Percentiles rank a stretch among this genome's conserved stretches.
Conservation (phyloP, 2,113 vertebrate genomes). For the Corythoichthys intestinalis region DNA sequence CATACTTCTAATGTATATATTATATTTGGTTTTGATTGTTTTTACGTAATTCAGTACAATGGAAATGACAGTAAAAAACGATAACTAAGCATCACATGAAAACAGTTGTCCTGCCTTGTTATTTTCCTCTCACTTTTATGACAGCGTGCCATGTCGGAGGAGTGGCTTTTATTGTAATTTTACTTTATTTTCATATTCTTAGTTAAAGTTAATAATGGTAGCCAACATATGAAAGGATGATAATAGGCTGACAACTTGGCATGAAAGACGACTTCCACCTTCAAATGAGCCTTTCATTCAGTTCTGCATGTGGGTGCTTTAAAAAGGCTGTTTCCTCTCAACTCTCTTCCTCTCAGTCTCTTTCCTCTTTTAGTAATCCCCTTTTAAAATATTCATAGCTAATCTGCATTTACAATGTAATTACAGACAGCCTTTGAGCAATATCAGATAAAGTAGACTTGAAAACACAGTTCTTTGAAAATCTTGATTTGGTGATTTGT, state of each 20-base stretch:
- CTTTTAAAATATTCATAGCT: conserved; percentile 73
- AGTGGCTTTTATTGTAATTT: conserved; percentile 63
- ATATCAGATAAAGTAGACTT: conserved; percentile 59
- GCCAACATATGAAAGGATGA: conserved; percentile 74
- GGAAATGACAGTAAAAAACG: conserved; percentile 73
- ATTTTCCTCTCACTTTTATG: conserved; percentile 43
- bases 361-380: conserved; percentile 71
- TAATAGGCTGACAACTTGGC: conserved; percentile 72
- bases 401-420: conserved; percentile 75
- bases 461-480: conserved; percentile 45
- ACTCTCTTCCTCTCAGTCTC: conserved; percentile 48
- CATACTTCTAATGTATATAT: conserved; percentile 41
- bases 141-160: conserved; percentile 60
- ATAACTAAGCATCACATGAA: conserved; percentile 66
- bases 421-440: conserved; percentile 66
- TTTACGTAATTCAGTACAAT: conserved; percentile 66
- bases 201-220: conserved; percentile 65
- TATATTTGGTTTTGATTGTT: conserved; percentile 66
- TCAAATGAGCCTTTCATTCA: conserved; percentile 68
- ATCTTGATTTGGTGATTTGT: conserved; percentile 57
- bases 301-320: conserved; percentile 59
- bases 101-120: conserved; percentile 60
- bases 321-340: conserved; percentile 50
- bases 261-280: conserved; percentile 64
- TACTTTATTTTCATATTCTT: conserved; percentile 41